These are phyloP conservation scores for Miniopterus natalensis DNA, from an alignment of 2,113 vertebrate genomes.

Conservation along the genomic window DNA sequence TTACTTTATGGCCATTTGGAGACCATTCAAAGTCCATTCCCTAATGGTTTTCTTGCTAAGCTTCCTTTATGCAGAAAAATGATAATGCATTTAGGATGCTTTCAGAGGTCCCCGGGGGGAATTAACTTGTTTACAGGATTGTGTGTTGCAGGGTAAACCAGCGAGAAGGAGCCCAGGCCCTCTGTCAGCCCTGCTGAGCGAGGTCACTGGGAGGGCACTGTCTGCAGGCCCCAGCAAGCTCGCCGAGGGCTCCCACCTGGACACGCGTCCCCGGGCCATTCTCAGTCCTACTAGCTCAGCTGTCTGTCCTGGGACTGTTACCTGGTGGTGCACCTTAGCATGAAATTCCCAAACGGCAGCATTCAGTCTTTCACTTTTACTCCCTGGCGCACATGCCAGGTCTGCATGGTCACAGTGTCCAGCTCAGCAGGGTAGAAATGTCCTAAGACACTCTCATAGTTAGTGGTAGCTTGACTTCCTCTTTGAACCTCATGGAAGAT, in stretches of 20 bases:
- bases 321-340: accelerated
- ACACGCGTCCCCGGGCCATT: accelerated
- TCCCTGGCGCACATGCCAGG: not conserved
- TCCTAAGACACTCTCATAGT: not conserved
- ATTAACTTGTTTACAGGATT: slow-evolving; percentile 77
- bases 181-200: not conserved
- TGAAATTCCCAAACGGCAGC: not conserved
- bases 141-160: not conserved
- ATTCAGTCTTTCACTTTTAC: not conserved
- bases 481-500: not conserved
- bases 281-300: not conserved
- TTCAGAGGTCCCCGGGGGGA: slow-evolving; percentile 83
- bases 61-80: slow-evolving; percentile 78
- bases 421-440: not conserved
- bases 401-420: slow-evolving; percentile 16
- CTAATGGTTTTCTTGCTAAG: slow-evolving; percentile 55
- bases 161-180: slow-evolving; percentile 43
- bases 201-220: not conserved
- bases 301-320: accelerated
- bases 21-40: slow-evolving; percentile 49
- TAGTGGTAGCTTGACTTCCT: not conserved
- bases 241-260: accelerated
- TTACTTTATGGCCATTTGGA: slow-evolving; percentile 40
- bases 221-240: accelerated
- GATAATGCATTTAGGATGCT: slow-evolving; percentile 87